A percentile compares a stretch with the other conserved stretches of the same genome.
Conservation (phyloP, 2,888 invertebrate genomes). For the Oscheius sp. region DNA sequence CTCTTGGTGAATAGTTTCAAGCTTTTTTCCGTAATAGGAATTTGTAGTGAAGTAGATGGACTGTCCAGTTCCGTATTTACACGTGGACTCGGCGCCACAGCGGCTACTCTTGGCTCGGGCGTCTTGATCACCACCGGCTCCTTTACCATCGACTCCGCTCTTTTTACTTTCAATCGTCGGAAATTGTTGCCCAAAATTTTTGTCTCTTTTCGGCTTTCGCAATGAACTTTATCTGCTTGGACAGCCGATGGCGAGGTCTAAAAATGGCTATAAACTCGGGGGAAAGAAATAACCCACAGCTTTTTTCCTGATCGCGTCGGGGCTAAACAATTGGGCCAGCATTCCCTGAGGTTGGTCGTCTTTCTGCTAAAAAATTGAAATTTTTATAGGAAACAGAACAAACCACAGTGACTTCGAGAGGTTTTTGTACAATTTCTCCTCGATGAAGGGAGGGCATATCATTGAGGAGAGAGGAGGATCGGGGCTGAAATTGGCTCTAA, state of each 20-base stretch:
- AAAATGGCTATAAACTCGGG: neutral
- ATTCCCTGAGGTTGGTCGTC: constrained; percentile 66
- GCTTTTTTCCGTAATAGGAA: constrained; percentile 19
- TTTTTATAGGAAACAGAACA: neutral
- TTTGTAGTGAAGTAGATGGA: constrained; percentile 35
- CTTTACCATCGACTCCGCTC: constrained; percentile 3
- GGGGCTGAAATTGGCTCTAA: constrained; percentile 31
- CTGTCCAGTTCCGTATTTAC: constrained; percentile 11
- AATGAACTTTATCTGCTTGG: constrained; percentile 32
- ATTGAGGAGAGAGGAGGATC: constrained; percentile 32
- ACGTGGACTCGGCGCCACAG: constrained; percentile 39
- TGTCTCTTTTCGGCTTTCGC: constrained; percentile 38
- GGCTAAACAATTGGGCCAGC: constrained; percentile 35
- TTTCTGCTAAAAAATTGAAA: neutral
- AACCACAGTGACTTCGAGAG: constrained; percentile 18
- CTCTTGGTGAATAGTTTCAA: constrained; percentile 32
- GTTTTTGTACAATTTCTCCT: neutral
- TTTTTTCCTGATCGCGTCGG: constrained; percentile 25
- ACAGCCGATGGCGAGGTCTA: constrained; percentile 18
- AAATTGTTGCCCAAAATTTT: constrained; percentile 35
- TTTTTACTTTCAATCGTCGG: constrained; percentile 19
- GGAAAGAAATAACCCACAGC: neutral
- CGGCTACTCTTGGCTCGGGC: constrained; percentile 26
- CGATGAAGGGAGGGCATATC: constrained; percentile 34
- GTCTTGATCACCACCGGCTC: neutral